Evolutionary conservation across 2,888 invertebrate species (phyloP).

Genomic region (Drosophila incognita): DNA sequence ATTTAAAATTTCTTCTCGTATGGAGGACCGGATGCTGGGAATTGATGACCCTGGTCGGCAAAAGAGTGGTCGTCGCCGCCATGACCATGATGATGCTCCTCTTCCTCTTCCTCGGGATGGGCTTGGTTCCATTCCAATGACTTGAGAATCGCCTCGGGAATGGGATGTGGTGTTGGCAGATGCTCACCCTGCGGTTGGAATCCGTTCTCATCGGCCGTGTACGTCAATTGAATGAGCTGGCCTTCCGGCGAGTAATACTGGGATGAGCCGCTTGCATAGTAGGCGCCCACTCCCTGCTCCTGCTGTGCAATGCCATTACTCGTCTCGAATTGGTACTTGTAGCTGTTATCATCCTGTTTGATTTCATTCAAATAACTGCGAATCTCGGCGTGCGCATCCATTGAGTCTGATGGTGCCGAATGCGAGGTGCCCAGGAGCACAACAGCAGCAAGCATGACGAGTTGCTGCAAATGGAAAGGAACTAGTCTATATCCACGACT

Average conservation of each 20-base stretch:
- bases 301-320: slow-evolving; percentile 87
- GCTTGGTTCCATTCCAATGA: slow-evolving; percentile 75
- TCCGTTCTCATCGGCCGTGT: slow-evolving; percentile 87
- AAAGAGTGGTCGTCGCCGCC: slow-evolving; percentile 19
- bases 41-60: slow-evolving; percentile 30
- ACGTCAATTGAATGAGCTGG: slow-evolving; percentile 82
- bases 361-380: slow-evolving; percentile 84
- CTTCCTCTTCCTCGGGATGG: slow-evolving; percentile 76
- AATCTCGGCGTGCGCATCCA: slow-evolving; percentile 75
- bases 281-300: slow-evolving; percentile 86
- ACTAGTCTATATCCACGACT: slow-evolving; percentile 8
- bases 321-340: slow-evolving; percentile 86
- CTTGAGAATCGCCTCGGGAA: slow-evolving; percentile 77
- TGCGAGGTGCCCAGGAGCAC: slow-evolving; percentile 32
- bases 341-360: slow-evolving; percentile 84
- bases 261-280: slow-evolving; percentile 86
- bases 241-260: slow-evolving; percentile 87
- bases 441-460: slow-evolving; percentile 57
- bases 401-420: slow-evolving; percentile 65
- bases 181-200: slow-evolving; percentile 85
- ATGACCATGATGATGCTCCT: slow-evolving; percentile 64
- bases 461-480: slow-evolving; percentile 58
- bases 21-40: slow-evolving; percentile 55
- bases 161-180: slow-evolving; percentile 82
- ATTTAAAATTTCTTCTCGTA: slow-evolving; percentile 72